Evolutionary conservation across 2,113 vertebrate genomes (phyloP).

Genomic region (Glaucomys volans): DNA sequence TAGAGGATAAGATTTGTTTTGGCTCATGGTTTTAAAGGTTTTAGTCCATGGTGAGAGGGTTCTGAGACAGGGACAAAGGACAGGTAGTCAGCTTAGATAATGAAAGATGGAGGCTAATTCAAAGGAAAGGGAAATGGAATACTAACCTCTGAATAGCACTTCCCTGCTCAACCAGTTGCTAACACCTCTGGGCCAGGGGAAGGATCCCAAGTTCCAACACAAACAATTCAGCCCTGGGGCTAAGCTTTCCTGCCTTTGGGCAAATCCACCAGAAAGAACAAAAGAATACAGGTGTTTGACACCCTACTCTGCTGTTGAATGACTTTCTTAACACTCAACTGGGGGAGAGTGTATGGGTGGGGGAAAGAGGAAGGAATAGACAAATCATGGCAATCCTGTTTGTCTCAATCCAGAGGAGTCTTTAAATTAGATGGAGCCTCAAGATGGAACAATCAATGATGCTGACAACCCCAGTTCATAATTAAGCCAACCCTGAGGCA

Average conservation of each 20-base stretch:
- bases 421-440: background rate
- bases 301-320: background rate
- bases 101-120: too few species aligned
- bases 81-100: too few species aligned
- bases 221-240: too few species aligned
- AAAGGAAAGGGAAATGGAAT: too few species aligned
- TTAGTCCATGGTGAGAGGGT: background rate
- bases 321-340: background rate
- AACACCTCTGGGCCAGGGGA: too few species aligned
- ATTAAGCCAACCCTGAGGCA: background rate
- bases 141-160: too few species aligned
- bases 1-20: background rate
- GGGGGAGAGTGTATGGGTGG: background rate
- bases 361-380: background rate
- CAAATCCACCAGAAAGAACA: too few species aligned
- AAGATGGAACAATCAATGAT: background rate
- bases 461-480: background rate
- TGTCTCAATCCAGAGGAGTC: background rate
- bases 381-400: background rate
- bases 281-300: too few species aligned
- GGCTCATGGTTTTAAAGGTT: background rate
- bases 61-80: too few species aligned
- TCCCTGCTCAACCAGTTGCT: too few species aligned
- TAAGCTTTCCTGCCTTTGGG: too few species aligned
- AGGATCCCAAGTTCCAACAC: too few species aligned